These are phyloP conservation scores for Dicaeum eximium DNA, from an alignment of 2,113 vertebrate species.

Conservation along the genomic window DNA sequence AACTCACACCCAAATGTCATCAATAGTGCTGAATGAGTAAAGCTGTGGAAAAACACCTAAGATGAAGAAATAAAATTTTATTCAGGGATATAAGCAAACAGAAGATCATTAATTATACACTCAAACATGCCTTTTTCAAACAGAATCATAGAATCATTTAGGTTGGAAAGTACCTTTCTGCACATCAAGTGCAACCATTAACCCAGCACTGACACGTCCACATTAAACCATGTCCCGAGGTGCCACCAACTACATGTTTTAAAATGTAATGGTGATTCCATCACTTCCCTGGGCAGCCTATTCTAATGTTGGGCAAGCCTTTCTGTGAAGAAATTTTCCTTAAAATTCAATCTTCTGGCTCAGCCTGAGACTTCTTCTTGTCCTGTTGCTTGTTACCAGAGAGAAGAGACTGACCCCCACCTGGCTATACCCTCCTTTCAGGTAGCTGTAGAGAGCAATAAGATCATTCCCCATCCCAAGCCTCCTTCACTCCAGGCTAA, in stretches of 20 bases:
- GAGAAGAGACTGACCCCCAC: not conserved
- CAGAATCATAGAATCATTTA: not conserved
- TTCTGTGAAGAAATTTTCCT: not conserved
- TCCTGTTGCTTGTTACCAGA: not conserved
- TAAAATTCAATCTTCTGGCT: not conserved
- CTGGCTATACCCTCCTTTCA: not conserved
- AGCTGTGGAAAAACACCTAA: not conserved
- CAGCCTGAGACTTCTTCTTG: not conserved
- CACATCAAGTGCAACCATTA: not conserved
- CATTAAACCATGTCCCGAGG: too few relatives aligned
- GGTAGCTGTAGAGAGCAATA: not conserved
- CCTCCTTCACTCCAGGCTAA: not conserved
- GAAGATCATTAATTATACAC: not conserved
- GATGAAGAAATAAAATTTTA: not conserved
- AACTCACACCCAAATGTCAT: not conserved
- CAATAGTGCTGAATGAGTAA: not conserved
- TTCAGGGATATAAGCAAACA: not conserved
- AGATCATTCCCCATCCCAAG: rapidly evolving
- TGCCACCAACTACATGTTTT: rapidly evolving
- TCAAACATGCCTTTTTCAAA: not conserved
- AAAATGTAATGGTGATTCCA: not conserved
- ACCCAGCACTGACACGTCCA: not conserved
- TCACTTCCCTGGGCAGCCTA: not conserved
- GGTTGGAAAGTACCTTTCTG: not conserved
- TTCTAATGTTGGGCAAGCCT: not conserved